Base-by-base conservation (phyloP, 2,888 invertebrate species). In the Anodontia alba region DNA sequence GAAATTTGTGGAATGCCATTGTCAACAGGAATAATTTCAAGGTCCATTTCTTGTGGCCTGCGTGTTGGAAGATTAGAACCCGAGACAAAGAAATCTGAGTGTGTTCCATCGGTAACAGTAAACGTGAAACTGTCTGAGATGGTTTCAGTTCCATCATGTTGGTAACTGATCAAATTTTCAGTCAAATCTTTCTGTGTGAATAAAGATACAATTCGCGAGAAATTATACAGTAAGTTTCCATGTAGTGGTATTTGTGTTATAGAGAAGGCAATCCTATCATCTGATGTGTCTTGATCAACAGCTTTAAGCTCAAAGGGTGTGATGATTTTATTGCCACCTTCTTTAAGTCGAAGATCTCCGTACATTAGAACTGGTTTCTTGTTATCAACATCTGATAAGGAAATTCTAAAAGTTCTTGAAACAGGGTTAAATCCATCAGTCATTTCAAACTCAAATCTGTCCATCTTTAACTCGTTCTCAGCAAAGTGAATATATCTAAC, bases 371-470 rank as follows among this genome's bases (percentile, higher is more conserved):
- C 91, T 0, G 94, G 94, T 73, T 90, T 92, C 81, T 94, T 93
- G 82, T 94, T 94, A 86, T 94, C 94, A 1, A 94, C 92, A 83
- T 93, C 93, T 54, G 90, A 93, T 10, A 94, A 83, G 0, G 94
- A 91, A 49, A 94, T 94, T 46, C 94, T 83, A 80, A 94, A 94
- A 8, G 94, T 94, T 23, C 94, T 87, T 26, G 86, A 87, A 5
- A 93, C 90, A 1, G 90, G 91, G 81, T 94, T 94, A 78, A 88
- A 92, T 3, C 94, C 94, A 84, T 94, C 94, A 1, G 93, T 93
- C 10, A 94, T 94, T 85, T 94, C 94, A 85, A 95, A 94, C 81
- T 94, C 94, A 86, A 95, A 94, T 72, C 92, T 92, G 84, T 95
- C 95, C 89, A 93, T 91, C 79, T 93, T 93, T 57, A 91, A 90